Evolutionary conservation across 2,888 invertebrate genomes (phyloP).

Genomic region (Eupithecia insigniata): DNA sequence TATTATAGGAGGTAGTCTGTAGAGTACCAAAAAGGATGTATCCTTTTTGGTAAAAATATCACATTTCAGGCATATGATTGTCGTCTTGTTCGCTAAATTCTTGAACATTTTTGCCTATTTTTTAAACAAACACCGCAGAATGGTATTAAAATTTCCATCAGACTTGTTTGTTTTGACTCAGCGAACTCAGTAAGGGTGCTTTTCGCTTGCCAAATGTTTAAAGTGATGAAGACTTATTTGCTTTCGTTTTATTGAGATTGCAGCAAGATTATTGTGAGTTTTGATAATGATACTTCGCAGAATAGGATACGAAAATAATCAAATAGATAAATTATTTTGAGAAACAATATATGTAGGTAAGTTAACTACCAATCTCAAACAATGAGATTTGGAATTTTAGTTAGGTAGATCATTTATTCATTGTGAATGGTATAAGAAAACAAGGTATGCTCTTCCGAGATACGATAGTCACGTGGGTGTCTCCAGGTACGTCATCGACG

Average conservation of each 20-base stretch:
- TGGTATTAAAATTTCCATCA: constrained; percentile 65
- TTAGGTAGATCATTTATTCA: too few relatives aligned
- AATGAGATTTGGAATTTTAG: not conserved
- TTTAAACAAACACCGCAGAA: constrained; percentile 56
- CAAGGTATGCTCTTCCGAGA: too few relatives aligned
- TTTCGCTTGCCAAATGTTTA: constrained; percentile 28
- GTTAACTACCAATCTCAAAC: not conserved
- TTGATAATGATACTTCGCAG: constrained; percentile 2
- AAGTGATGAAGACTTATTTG: constrained; percentile 29
- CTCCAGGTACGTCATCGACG: too few relatives aligned
- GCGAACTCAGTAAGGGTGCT: constrained; percentile 39
- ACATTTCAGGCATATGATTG: not conserved
- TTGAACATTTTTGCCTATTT: constrained; percentile 30
- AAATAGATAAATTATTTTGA: not conserved
- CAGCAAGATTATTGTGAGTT: constrained; percentile 6
- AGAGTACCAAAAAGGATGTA: too few relatives aligned
- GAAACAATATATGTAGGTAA: not conserved
- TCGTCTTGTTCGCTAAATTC: not conserved
- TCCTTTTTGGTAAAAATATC: not conserved
- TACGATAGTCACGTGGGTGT: too few relatives aligned
- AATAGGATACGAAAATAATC: not conserved
- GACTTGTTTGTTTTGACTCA: constrained; percentile 56
- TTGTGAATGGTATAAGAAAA: too few relatives aligned
- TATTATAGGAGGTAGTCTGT: too few relatives aligned
- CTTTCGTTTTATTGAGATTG: constrained; percentile 14